A percentile compares a stretch with the other conserved stretches of the same genome.
These are phyloP conservation scores for Bufo gargarizans DNA, from an alignment of 2,113 vertebrate species.

Conservation along the genomic window DNA sequence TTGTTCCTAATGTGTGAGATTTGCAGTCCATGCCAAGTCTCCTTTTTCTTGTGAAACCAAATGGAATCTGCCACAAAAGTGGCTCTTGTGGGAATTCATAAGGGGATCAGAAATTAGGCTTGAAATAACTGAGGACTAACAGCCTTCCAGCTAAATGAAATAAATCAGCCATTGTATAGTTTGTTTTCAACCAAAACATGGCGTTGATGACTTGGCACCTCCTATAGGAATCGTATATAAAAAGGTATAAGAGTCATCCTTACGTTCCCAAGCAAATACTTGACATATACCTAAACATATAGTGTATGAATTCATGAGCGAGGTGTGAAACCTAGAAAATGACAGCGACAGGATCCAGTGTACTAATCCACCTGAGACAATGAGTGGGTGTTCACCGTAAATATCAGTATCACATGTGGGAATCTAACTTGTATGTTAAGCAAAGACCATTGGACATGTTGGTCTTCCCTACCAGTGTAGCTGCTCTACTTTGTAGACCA, in stretches of 20 bases:
- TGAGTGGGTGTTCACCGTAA: too few relatives aligned
- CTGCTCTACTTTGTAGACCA: too few relatives aligned
- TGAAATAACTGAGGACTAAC: slow-evolving; percentile 60
- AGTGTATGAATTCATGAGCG: not conserved
- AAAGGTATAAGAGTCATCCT: not conserved
- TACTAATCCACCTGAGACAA: too few relatives aligned
- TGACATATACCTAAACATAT: not conserved
- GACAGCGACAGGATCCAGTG: too few relatives aligned
- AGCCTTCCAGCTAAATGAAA: slow-evolving; percentile 59
- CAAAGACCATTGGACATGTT: too few relatives aligned
- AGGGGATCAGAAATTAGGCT: slow-evolving; percentile 67
- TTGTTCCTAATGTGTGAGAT: slow-evolving; percentile 75
- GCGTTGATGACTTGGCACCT: not conserved
- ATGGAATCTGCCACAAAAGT: slow-evolving; percentile 75
- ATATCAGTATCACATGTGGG: too few relatives aligned
- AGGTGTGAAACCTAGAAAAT: not conserved
- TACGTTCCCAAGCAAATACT: not conserved
- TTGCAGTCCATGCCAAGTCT: slow-evolving; percentile 72
- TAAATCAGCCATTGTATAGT: slow-evolving; percentile 56
- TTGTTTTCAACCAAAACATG: slow-evolving; percentile 26
- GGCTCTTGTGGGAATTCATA: slow-evolving; percentile 68
- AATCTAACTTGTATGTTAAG: too few relatives aligned
- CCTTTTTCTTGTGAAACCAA: slow-evolving; percentile 70
- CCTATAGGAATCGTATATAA: not conserved
- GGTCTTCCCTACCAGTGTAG: too few relatives aligned